Conservation (phyloP, 2,888 invertebrate species). For the Eupithecia inturbata region DNA sequence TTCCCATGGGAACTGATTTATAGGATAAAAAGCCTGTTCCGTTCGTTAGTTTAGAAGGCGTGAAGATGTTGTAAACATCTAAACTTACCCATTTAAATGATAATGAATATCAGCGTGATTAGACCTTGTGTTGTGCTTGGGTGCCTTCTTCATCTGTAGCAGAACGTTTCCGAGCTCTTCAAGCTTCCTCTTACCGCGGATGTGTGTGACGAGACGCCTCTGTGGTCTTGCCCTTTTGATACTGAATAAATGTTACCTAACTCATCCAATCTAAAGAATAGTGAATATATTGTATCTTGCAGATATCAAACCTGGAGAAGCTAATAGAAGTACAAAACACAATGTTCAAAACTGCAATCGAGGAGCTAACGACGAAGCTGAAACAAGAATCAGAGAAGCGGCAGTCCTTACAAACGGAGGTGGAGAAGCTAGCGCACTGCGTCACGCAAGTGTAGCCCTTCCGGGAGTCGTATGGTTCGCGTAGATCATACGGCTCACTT, state of each 20-base stretch:
- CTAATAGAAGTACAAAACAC: conserved; percentile 84
- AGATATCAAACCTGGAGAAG: conserved; percentile 84
- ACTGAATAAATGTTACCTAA: no score
- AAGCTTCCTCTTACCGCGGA: conserved; percentile 99
- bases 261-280: no score
- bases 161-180: conserved; percentile 98
- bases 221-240: conserved; percentile 59
- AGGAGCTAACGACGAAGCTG: conserved; percentile 85
- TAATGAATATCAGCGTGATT: no score
- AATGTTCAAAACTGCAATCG: conserved; percentile 85
- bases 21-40: no score
- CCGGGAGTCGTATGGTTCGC: conserved; percentile 42
- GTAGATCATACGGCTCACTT: conserved; percentile 43
- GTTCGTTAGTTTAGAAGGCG: no score
- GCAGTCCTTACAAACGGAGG: conserved; percentile 85
- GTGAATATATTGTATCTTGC: conserved; percentile 44
- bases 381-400: conserved; percentile 86
- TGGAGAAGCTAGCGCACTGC: conserved; percentile 88
- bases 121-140: no score
- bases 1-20: no score
- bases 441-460: conserved; percentile 87
- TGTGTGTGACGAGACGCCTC: conserved; percentile 97
- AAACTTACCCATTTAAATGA: no score
- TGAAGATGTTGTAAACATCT: no score
- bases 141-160: conserved; percentile 98